Base-by-base conservation (phyloP, 53 echinoderm and acorn worm genomes). In the Arbacia lixula region DNA sequence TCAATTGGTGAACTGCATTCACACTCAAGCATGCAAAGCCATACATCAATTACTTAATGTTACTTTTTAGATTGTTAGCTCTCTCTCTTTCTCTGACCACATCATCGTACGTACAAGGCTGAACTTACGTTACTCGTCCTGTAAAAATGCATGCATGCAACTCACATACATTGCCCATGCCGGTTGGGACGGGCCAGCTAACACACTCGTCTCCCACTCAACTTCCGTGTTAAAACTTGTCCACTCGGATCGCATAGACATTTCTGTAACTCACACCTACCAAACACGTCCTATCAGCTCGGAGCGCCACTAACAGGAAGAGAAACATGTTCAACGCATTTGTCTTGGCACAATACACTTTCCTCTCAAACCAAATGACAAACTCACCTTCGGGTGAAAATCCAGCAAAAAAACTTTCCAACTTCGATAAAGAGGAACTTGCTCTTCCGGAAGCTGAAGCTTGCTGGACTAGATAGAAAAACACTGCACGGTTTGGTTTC, bases 181-280 rank as follows among this genome's bases (percentile, higher is more conserved):
- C n/a, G n/a, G n/a, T n/a, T n/a, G n/a, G n/a, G n/a, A n/a, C n/a
- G n/a, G n/a, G n/a, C n/a, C n/a, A n/a, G n/a, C n/a, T n/a, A n/a
- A n/a, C n/a, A n/a, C n/a, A n/a, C n/a, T n/a, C n/a, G n/a, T n/a
- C n/a, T n/a, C n/a, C n/a, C n/a, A 9, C 12, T 24, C 37, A 37
- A 66, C 66, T 66, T 66, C 66, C 66, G 66, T 66, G 66, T 66
- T 66, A 37, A 66, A 66, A 66, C 36, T 66, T 66, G 66, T 66
- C 38, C 66, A 38, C 66, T 37, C 66, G 66, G 36, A 36, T 66
- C 66, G 21, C 36, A n/a, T n/a, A 37, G 66, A 66, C 66, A 36
- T 37, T 10, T 36, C 21, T 11, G 14, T n/a, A 37, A 34, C 66
- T 17, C 37, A 66, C 38, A 37, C 38, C 66, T n/a, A 66, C 24